phyloP scores from a whole-genome alignment of 2,113 vertebrate species.

The Xenopus borealis region DNA sequence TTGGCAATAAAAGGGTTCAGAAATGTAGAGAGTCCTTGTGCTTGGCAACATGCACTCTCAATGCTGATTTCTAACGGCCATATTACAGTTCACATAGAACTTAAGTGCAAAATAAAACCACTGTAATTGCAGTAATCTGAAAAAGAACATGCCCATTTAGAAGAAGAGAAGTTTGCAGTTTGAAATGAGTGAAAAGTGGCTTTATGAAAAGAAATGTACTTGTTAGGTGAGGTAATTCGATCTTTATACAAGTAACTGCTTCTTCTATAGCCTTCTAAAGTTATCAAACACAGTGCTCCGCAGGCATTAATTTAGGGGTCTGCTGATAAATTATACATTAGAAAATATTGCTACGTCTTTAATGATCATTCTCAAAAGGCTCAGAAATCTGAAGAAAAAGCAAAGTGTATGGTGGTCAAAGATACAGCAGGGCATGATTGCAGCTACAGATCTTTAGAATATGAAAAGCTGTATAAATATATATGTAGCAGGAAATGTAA shows the following conservation, averaged over 20 bases:
- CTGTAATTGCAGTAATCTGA: constrained; percentile 6
- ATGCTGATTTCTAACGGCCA: background rate
- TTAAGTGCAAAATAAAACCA: constrained; percentile 27
- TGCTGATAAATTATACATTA: constrained; percentile 48
- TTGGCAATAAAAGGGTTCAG: background rate
- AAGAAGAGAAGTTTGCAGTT: constrained; percentile 34
- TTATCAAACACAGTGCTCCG: constrained; percentile 18
- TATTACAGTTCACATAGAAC: constrained; percentile 5
- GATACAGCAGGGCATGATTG: constrained; percentile 1
- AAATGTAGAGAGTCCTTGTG: background rate
- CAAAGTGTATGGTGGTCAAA: constrained; percentile 50
- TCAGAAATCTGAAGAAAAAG: constrained; percentile 43
- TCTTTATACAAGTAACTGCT: constrained; percentile 31
- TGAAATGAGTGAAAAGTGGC: constrained; percentile 37
- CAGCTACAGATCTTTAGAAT: background rate
- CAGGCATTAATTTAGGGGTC: constrained; percentile 37
- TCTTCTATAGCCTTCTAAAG: constrained; percentile 23
- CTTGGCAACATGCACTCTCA: background rate
- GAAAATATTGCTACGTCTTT: constrained; percentile 45
- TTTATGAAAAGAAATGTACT: constrained; percentile 19
- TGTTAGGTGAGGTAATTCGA: constrained; percentile 22
- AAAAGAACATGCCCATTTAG: constrained; percentile 8
- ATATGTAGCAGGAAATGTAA: background rate
- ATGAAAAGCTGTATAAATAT: background rate
- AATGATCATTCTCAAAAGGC: constrained; percentile 50